Percentiles rank a stretch among this genome's conserved stretches.
Conservation (phyloP, 2,797 vertebrate genomes). For the Parambassis ranga region DNA sequence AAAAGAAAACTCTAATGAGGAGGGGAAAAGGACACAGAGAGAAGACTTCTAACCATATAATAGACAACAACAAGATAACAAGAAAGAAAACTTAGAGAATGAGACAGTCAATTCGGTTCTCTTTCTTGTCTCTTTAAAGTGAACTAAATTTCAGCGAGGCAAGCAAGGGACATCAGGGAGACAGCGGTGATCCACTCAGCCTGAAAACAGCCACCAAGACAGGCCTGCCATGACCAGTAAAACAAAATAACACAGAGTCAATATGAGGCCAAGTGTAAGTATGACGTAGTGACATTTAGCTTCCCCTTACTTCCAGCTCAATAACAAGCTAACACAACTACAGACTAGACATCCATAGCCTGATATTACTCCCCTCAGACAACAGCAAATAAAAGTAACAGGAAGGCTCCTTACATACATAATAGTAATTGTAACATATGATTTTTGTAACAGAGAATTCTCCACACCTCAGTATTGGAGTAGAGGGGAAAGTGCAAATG, state of each 20-base stretch:
- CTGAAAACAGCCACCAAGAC: slow-evolving; percentile 51
- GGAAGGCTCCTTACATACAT: too few species aligned
- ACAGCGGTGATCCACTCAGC: slow-evolving; percentile 44
- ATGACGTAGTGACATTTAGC: slow-evolving; percentile 37
- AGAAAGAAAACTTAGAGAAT: slow-evolving; percentile 31
- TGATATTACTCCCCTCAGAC: neutral
- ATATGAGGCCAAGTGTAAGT: slow-evolving; percentile 12
- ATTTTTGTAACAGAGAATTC: too few species aligned
- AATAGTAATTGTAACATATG: too few species aligned
- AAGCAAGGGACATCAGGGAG: slow-evolving; percentile 40
- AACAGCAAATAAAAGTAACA: too few species aligned
- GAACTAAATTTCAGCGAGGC: slow-evolving; percentile 23
- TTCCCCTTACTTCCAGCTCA: neutral
- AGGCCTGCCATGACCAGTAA: slow-evolving; percentile 40
- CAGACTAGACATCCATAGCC: neutral
- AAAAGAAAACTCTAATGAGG: slow-evolving; percentile 17
- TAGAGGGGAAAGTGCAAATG: too few species aligned
- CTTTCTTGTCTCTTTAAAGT: slow-evolving; percentile 15
- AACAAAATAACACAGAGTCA: slow-evolving; percentile 41
- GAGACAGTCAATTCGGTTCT: slow-evolving; percentile 46
- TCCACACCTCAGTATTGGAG: too few species aligned
- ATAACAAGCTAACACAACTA: too few species aligned
- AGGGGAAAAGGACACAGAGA: neutral
- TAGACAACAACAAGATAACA: slow-evolving; percentile 19
- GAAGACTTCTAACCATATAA: neutral